Evolutionary conservation across 2,888 invertebrate genomes (phyloP).

Genomic region (Teleiodes luculella): DNA sequence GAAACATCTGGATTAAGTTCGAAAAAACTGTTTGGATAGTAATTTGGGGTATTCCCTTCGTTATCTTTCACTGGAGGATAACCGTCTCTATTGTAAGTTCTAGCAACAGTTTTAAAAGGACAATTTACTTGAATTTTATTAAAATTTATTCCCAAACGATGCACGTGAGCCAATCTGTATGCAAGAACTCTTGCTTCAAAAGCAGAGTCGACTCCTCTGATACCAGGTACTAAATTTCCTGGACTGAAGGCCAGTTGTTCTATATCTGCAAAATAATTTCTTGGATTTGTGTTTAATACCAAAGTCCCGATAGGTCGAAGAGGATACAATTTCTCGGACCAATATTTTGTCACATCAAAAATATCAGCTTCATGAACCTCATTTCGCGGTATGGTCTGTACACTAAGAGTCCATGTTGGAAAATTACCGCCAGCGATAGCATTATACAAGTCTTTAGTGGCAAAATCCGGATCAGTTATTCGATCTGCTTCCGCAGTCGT

Average conservation of each 20-base stretch:
- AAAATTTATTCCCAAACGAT: slow-evolving; percentile 93
- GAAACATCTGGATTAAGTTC: slow-evolving; percentile 85
- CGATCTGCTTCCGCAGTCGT: slow-evolving; percentile 80
- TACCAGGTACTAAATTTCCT: slow-evolving; percentile 90
- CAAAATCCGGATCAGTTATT: slow-evolving; percentile 90
- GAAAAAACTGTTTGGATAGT: slow-evolving; percentile 97
- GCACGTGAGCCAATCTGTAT: slow-evolving; percentile 90
- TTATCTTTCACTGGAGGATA: slow-evolving; percentile 85
- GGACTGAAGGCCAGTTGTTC: slow-evolving; percentile 93
- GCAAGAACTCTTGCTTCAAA: slow-evolving; percentile 89
- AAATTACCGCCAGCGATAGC: slow-evolving; percentile 84
- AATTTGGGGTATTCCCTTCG: slow-evolving; percentile 93
- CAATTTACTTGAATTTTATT: slow-evolving; percentile 95
- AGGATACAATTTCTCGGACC: slow-evolving; percentile 86
- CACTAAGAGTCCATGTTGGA: slow-evolving; percentile 86
- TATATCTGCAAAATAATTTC: slow-evolving; percentile 92
- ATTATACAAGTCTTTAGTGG: slow-evolving; percentile 90
- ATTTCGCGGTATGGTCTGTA: slow-evolving; percentile 85
- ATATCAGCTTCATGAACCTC: slow-evolving; percentile 91
- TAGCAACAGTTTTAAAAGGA: slow-evolving; percentile 82
- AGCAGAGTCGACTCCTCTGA: slow-evolving; percentile 93
- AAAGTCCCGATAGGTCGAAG: slow-evolving; percentile 88
- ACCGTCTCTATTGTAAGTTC: slow-evolving; percentile 93
- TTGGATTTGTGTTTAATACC: slow-evolving; percentile 88
- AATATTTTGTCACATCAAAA: slow-evolving; percentile 92